phyloP scores from a whole-genome alignment of 2,797 vertebrate species.

The Diceros bicornis region DNA sequence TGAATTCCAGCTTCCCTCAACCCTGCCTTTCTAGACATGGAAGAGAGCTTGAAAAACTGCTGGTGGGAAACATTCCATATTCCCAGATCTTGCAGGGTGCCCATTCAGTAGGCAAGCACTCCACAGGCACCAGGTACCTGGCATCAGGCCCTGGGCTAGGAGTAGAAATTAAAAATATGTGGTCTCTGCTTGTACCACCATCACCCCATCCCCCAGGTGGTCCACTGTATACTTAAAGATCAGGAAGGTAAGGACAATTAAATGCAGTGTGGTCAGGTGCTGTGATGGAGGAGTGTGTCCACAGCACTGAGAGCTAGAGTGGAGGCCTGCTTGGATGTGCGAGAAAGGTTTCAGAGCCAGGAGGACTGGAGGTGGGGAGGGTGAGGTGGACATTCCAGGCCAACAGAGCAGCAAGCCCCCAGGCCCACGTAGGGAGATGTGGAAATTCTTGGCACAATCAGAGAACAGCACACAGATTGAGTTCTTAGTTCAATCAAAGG shows the following conservation, averaged over 20 bases:
- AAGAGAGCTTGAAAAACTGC: neutral
- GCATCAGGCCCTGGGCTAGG: neutral
- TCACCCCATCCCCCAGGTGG: neutral
- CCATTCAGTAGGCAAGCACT: accelerated
- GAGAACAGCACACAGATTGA: neutral
- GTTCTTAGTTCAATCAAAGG: neutral
- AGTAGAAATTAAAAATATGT: neutral
- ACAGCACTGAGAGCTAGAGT: too few relatives aligned
- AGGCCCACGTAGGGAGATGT: neutral
- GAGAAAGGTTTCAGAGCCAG: neutral
- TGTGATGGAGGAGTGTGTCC: neutral
- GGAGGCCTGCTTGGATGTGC: accelerated
- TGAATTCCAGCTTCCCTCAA: neutral
- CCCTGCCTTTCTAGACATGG: neutral
- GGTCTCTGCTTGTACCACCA: neutral
- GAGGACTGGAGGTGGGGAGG: neutral
- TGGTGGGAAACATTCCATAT: neutral
- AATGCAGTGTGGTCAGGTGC: neutral
- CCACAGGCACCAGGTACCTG: neutral
- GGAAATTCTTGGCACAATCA: too few relatives aligned
- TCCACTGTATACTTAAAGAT: neutral
- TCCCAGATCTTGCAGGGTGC: neutral
- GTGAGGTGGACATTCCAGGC: neutral
- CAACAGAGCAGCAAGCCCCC: neutral
- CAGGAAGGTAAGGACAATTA: neutral